Evolutionary conservation across 2,113 vertebrate species (phyloP).

Genomic region (Ahaetulla prasina): DNA sequence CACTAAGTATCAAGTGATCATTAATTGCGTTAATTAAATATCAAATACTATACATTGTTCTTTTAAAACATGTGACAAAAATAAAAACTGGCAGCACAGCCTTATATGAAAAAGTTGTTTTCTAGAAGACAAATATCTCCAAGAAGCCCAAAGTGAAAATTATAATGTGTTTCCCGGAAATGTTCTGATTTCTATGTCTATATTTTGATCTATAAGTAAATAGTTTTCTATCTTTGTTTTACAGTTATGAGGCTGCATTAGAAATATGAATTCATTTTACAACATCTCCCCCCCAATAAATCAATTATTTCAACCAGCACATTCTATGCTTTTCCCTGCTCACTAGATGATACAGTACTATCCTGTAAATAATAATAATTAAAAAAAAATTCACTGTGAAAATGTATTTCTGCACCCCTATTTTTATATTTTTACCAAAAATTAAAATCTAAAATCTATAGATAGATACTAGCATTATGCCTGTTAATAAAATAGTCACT

Average conservation of each 20-base stretch:
- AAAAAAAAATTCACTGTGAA: constrained; percentile 71
- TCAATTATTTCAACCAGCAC: constrained; percentile 73
- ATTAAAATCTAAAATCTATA: constrained; percentile 66
- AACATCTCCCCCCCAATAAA: constrained; percentile 66
- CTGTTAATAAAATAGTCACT: constrained; percentile 75
- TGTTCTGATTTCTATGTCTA: constrained; percentile 64
- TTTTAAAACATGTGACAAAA: constrained; percentile 21
- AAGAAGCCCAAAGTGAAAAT: constrained; percentile 55
- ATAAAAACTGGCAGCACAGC: constrained; percentile 32
- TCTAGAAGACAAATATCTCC: constrained; percentile 33
- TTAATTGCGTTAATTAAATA: constrained; percentile 40
- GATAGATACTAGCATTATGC: constrained; percentile 68
- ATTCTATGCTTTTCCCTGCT: constrained; percentile 69
- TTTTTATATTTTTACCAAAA: constrained; percentile 70
- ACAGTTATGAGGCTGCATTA: constrained; percentile 67
- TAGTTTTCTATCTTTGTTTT: constrained; percentile 65
- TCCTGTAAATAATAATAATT: constrained; percentile 74
- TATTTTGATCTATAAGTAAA: constrained; percentile 66
- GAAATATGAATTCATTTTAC: constrained; percentile 69
- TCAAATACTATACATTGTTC: constrained; percentile 14
- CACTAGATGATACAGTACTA: constrained; percentile 70
- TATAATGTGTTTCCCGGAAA: constrained; percentile 44
- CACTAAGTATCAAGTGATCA: constrained; percentile 30
- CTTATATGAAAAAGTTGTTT: constrained; percentile 36
- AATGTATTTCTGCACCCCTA: constrained; percentile 75